Base-by-base conservation (phyloP, 2,888 invertebrate species). In the Stegana nigrithorax region DNA sequence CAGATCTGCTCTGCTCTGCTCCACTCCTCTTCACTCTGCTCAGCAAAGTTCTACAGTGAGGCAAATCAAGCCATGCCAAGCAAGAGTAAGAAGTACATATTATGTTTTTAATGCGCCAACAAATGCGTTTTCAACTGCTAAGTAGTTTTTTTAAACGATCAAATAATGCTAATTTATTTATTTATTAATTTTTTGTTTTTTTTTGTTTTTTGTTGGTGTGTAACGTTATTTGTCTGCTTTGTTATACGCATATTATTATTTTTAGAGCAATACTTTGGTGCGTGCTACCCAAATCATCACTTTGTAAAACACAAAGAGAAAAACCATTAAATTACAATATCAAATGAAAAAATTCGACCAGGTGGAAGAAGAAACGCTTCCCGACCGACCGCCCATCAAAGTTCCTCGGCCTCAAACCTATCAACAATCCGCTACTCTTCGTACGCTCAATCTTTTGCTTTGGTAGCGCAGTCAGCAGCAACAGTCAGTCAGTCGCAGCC, bases 161-260 rank as follows among this genome's bases (percentile, higher is more conserved):
- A 36, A 36, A 36, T n/a, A 36, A 36, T 36, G 36, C 36, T 36
- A 36, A 36, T 36, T 36, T 36, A 10, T 36, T 36, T 36, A n/a
- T 36, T 32, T 32, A 2, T 32, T 32, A 12, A 12, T 36, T 36
- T 36, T 36, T 36, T 36, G 10, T 36, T 7, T 36, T 36, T 7
- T 36, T 36, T 36, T 36, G n/a, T n/a, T 25, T 23, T 47, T 23
- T 47, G 47, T 47, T 47, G 47, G 25, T 47, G 47, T 47, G 21
- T 44, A 47, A 21, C 25, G 25, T n/a, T 47, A 47, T 47, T 47
- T 25, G 47, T 44, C 44, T 44, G 44, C 47, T 12, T 47, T 47
- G 47, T 47, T 47, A 47, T 47, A 14, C 47, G n/a, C n/a, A 47
- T 47, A n/a, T n/a, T n/a, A 23, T 47, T 25, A 47, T 47, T 47